Evolutionary conservation across 2,113 vertebrate species (phyloP), one percentile per base, ranked within the genome.

Genomic region (Aldabrachelys gigantea): DNA sequence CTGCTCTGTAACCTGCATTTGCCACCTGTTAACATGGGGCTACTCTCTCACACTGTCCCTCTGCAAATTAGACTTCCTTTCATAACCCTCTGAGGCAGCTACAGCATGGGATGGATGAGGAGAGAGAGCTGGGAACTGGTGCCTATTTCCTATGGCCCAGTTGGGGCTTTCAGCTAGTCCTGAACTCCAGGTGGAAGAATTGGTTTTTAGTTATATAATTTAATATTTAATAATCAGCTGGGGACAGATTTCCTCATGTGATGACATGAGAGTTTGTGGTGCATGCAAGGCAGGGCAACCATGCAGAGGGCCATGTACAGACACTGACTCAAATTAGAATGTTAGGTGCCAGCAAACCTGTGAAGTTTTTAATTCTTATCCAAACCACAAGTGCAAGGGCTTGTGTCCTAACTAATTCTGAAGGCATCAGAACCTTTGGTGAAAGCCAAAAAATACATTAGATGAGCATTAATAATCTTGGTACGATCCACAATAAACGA

Each of bases 201-300:
- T 1, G 53, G 4, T 16, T 85, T 80, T 90, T 56, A 76, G n/a
- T 83, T 62, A 54, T 13, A 75, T 0, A 31, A 59, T 17, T 2
- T 29, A 54, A 52, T 35, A 10, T 81, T 83, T 54, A 50, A 50
- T 50, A 89, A 27, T 25, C 3, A 65, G 24, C 47, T 87, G 54
- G 5, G 5, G 38, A 49, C n/a, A 0, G 24, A 27, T 7, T 47
- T 72, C 19, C n/a, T 72, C 24, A 13, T 78, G 25, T 27, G 41
- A 8, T 29, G 13, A 78, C 41, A 75, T 41, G 65, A 35, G n/a
- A 25, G 75, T 47, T 41, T 47, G 12, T 29, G 41, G 24, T 9
- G n/a, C n/a, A 38, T 76, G 41, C 12, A 44, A 27, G 10, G 72
- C 5, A 75, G 17, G 69, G 69, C 24, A 21, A 75, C 35, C 16